Evolutionary conservation across 2,888 invertebrate species (phyloP), one percentile per base, ranked within the genome.

Genomic region (Ochlodes sylvanus): DNA sequence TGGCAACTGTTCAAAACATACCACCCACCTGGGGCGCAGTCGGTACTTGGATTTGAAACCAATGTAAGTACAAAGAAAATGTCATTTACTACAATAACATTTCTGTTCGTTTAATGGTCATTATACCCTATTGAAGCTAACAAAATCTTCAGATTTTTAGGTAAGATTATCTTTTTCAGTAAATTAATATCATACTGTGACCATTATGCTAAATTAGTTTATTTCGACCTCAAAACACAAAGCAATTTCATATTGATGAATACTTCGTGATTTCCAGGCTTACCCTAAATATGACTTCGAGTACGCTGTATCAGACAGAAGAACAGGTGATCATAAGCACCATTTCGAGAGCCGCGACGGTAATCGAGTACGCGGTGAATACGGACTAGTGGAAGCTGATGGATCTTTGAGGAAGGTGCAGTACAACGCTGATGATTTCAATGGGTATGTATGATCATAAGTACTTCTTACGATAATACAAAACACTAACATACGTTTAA

Each of bases 261-360:
- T 58, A 27, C 14, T 19, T 41, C 14, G 4, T 54, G 44, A 61
- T 15, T 74, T 73, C 75, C 75, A 93, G 89, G 78, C 93, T 0
- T 94, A 94, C 76, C 94, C 95, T 27, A 94, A 94, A 85, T 94
- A 95, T 77, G 93, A 94, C 78, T 94, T 94, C 77, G 94, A 94
- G 77, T 94, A 95, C 72, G 92, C 94, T 38, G 94, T 95, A 62
- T 92, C 94, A 5, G 94, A 95, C 69, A 91, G 91, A 67, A 93
- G 93, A 71, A 94, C 94, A 0, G 94, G 94, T 9, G 94, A 94
- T 75, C 92, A 94, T 71, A 94, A 95, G 74, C 86, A 88, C 42
- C 94, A 95, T 71, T 84, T 86, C 6, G 94, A 95, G 78, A 78
- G 88, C 17, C 86, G 94, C 61, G 94, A 94, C 67, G 94, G 94